phyloP scores from a whole-genome alignment of 2,888 invertebrate species.

The Eristalis tenax region DNA sequence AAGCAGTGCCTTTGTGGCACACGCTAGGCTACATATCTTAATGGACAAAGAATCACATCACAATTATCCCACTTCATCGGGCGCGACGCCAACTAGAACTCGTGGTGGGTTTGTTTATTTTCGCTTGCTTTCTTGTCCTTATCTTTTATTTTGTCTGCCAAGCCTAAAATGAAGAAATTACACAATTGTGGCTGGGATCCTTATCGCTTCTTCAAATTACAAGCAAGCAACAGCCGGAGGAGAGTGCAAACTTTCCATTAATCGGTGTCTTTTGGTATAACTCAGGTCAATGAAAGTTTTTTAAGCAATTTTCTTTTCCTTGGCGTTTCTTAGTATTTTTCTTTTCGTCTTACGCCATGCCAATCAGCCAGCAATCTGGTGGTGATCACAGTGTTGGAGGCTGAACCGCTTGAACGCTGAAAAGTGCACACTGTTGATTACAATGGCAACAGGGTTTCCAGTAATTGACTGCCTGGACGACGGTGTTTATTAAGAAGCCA shows the following conservation, averaged over 20 bases:
- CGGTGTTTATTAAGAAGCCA: no score
- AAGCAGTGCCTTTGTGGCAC: conserved; percentile 19
- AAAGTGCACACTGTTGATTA: neutral
- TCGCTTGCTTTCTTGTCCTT: neutral
- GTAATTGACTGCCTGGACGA: neutral
- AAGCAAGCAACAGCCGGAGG: neutral
- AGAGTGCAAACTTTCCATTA: neutral
- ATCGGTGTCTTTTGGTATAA: neutral
- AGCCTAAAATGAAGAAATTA: neutral
- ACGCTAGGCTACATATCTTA: conserved; percentile 37
- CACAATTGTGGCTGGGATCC: neutral
- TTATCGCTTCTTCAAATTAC: neutral
- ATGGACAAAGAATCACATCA: conserved; percentile 30
- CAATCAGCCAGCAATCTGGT: neutral
- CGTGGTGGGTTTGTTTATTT: neutral
- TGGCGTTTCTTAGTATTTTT: neutral
- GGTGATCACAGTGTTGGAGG: conserved; percentile 26
- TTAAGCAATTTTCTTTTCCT: neutral
- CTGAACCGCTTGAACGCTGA: conserved; percentile 36
- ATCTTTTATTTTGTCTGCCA: conserved; percentile 5
- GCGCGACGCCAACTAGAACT: conserved; percentile 37
- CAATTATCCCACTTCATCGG: conserved; percentile 16
- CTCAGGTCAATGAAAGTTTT: conserved; percentile 15
- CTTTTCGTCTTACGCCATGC: neutral
- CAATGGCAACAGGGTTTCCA: neutral